Conservation (phyloP, 2,113 vertebrate species). For the Muntiacus reevesi region DNA sequence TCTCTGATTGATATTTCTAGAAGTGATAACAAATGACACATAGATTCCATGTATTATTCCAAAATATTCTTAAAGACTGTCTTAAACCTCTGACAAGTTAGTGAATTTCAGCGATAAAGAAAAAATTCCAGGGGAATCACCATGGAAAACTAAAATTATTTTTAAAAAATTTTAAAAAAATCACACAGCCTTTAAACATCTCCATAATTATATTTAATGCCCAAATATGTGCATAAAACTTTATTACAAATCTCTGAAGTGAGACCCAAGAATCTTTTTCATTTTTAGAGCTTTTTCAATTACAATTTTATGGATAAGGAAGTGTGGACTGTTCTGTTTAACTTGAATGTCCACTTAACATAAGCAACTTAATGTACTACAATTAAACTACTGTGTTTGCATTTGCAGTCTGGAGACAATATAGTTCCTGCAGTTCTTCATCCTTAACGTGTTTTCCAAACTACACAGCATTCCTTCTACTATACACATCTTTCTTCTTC, state of each 20-base stretch:
- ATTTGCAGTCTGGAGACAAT: not conserved
- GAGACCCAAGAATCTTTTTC: not conserved
- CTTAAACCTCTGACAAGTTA: not conserved
- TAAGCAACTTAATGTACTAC: not conserved
- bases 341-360: not conserved
- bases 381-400: not conserved
- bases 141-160: slow-evolving; percentile 3
- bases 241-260: not conserved
- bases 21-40: not conserved
- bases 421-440: not conserved
- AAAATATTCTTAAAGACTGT: not conserved
- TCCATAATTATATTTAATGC: not conserved
- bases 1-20: not conserved
- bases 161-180: not conserved
- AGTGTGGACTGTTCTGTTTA: not conserved
- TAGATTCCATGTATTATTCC: not conserved
- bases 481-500: not conserved
- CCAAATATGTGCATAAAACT: not conserved
- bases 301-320: not conserved
- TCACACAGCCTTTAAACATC: not conserved
- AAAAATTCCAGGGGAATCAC: not conserved
- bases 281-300: not conserved
- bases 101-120: not conserved
- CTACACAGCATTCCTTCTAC: not conserved
- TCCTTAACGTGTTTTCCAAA: not conserved